Percentiles rank a stretch among this genome's conserved stretches.
Evolutionary conservation across 1,140 invertebrate genomes (phyloP).

Genomic region (Drosophila gunungcola): DNA sequence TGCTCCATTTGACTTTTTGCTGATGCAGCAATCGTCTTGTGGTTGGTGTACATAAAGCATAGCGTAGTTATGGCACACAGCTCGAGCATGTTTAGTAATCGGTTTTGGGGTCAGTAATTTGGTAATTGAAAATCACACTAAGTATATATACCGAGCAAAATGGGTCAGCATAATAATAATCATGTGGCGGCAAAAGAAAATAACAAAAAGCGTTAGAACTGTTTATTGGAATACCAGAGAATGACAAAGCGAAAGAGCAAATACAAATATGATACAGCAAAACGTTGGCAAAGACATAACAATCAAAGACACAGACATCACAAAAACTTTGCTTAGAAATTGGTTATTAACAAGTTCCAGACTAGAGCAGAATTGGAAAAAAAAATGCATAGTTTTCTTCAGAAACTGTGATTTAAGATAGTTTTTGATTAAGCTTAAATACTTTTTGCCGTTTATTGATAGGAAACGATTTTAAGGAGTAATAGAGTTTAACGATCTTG

Average conservation of each 20-base stretch:
- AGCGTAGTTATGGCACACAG: constrained; percentile 23
- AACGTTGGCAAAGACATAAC: constrained; percentile 25
- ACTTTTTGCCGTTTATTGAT: not conserved
- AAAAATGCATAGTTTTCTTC: not conserved
- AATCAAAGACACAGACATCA: constrained; percentile 23
- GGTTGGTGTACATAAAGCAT: constrained; percentile 12
- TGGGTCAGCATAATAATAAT: constrained; percentile 52
- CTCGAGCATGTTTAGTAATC: constrained; percentile 46
- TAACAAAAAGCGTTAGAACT: constrained; percentile 34
- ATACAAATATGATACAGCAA: constrained; percentile 24
- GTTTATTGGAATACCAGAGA: constrained; percentile 46
- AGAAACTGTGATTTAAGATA: not conserved
- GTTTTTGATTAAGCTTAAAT: not conserved
- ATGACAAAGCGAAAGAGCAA: constrained; percentile 40
- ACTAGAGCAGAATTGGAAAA: not conserved
- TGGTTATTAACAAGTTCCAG: constrained; percentile 25
- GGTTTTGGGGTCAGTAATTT: constrained; percentile 76
- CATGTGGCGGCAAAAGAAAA: constrained; percentile 21
- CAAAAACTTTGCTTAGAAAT: constrained; percentile 35
- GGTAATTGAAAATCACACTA: constrained; percentile 69
- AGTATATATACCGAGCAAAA: constrained; percentile 39
- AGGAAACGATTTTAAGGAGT: not conserved
- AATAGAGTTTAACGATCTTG: not conserved
- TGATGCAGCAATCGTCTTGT: constrained; percentile 65
- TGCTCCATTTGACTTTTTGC: constrained; percentile 19